Base-by-base conservation (phyloP, 2,113 vertebrate species). In the Pagrus major region DNA sequence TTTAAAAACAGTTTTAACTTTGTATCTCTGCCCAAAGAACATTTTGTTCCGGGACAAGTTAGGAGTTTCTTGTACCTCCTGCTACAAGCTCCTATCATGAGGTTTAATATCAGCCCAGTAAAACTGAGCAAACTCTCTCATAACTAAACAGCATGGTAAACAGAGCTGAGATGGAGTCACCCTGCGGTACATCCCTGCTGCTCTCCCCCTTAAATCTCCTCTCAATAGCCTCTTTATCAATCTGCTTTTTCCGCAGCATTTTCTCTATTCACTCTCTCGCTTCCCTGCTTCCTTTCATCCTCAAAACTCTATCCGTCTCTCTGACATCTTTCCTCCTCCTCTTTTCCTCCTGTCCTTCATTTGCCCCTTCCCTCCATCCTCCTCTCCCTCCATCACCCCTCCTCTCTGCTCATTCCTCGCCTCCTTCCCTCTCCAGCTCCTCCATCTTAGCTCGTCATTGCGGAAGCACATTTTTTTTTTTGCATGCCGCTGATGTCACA, bases 371-470 rank as follows among this genome's bases (percentile, higher is more conserved):
- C 60, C 58, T 64, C 60, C 59, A 55, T 71, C 66, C 56, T 29
- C 20, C 71, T 31, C 20, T 54, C 14, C 37, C 29, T 52, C 51
- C 71, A 8, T 44, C 76, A 35, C 1, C 29, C 39, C 29, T 9
- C 54, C 10, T 29, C 39, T 27, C 35, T 16, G n/a, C 56, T 86
- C 71, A 37, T 44, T 51, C 65, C 47, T 27, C 44, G 3, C 71
- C 46, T 70, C 68, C 47, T 12, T 33, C 56, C 23, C 66, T 65
- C 67, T 52, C 65, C 67, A 21, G 66, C 77, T 49, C 85, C 84
- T 79, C 87, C 78, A 78, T 88, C 83, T 88, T 83, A 33, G 76
- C 70, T 83, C 64, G n/a, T 86, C 80, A 42, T 75, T 80, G 76
- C 55, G 6, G 54, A 55, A 66, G 41, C 33, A 10, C 46, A 3